These are phyloP conservation scores for Drosophila mimica DNA, from an alignment of 2,888 invertebrate species.

Conservation along the genomic window DNA sequence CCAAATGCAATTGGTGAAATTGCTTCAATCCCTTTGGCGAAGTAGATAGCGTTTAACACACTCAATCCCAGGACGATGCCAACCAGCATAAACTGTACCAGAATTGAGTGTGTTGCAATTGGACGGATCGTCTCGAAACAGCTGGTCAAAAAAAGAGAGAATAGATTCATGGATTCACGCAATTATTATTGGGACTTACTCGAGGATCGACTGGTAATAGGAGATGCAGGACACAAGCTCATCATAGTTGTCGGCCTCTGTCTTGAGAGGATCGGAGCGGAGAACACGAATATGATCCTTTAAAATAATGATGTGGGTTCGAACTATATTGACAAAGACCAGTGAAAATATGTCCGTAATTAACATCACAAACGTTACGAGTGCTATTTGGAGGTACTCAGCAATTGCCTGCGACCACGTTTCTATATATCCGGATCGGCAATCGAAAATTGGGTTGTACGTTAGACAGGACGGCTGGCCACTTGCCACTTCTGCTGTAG, in stretches of 20 bases:
- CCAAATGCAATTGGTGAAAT: conserved; percentile 53
- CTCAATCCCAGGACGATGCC: conserved; percentile 49
- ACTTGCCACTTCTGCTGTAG: conserved; percentile 19
- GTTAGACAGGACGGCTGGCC: conserved; percentile 49
- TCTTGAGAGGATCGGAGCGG: conserved; percentile 34
- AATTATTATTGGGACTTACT: conserved; percentile 32
- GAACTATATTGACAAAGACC: conserved; percentile 33
- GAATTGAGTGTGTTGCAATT: conserved; percentile 34
- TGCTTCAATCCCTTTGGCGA: conserved; percentile 30
- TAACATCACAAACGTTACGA: conserved; percentile 25
- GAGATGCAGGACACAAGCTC: conserved; percentile 53
- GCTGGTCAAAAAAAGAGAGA: background rate
- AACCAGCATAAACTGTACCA: conserved; percentile 54
- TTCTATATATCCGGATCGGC: conserved; percentile 28
- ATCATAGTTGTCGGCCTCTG: conserved; percentile 50
- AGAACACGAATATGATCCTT: conserved; percentile 52
- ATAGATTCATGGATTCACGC: background rate
- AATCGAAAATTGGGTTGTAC: conserved; percentile 60
- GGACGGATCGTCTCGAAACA: conserved; percentile 24
- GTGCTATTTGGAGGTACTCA: conserved; percentile 35
- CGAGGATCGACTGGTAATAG: conserved; percentile 51
- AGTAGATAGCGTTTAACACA: conserved; percentile 46
- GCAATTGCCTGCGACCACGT: conserved; percentile 51
- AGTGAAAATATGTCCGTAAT: conserved; percentile 42
- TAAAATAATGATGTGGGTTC: conserved; percentile 45